These are phyloP conservation scores for Temnothorax longispinosus DNA, from an alignment of 1,140 invertebrate species.

Conservation along the genomic window DNA sequence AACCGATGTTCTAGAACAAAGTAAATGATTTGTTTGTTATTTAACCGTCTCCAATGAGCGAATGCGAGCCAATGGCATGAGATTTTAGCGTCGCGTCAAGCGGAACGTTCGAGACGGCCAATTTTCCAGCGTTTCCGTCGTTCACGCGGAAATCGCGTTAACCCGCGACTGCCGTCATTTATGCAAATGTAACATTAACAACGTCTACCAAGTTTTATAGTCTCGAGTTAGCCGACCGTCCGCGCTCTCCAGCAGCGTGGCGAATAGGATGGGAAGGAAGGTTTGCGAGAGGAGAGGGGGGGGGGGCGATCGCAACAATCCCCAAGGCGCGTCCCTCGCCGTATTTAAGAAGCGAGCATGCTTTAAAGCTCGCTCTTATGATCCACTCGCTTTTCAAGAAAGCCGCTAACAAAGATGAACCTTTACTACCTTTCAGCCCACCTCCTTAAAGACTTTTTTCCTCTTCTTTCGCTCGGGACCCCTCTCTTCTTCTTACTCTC, in stretches of 20 bases:
- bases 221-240: slow-evolving; percentile 63
- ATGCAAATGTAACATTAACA: slow-evolving; percentile 75
- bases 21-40: neutral
- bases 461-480: neutral
- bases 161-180: slow-evolving; percentile 67
- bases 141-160: slow-evolving; percentile 67
- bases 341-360: slow-evolving; percentile 73
- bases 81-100: neutral
- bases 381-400: slow-evolving; percentile 60
- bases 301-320: neutral
- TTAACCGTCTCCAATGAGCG: neutral
- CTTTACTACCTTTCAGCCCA: slow-evolving; percentile 50
- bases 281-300: neutral
- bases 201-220: slow-evolving; percentile 76
- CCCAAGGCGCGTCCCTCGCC: slow-evolving; percentile 20
- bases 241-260: neutral
- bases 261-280: neutral
- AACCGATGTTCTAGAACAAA: neutral
- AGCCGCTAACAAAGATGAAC: slow-evolving; percentile 74
- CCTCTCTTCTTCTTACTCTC: slow-evolving; percentile 19
- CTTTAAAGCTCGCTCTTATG: slow-evolving; percentile 71
- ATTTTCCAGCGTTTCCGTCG: slow-evolving; percentile 54
- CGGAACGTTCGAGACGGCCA: slow-evolving; percentile 35
- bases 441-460: slow-evolving; percentile 1
- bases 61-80: neutral